Percentiles rank a stretch among this genome's conserved stretches.
phyloP scores from a whole-genome alignment of 2,888 invertebrate genomes.

The Amorpha juglandis region DNA sequence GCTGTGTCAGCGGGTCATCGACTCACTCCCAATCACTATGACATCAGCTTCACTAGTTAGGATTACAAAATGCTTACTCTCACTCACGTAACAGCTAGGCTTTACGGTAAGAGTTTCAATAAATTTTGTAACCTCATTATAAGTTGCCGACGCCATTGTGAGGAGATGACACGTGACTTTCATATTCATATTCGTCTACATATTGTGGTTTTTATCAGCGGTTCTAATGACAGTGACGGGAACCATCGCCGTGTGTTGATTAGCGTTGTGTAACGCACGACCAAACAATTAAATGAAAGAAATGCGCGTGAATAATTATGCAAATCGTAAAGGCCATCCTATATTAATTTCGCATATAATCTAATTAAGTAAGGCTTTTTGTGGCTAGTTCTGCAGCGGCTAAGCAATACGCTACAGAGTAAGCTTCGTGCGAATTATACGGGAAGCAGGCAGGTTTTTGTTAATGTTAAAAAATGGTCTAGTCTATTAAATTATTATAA shows the following conservation, averaged over 20 bases:
- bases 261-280: conserved; percentile 36
- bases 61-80: conserved; percentile 79
- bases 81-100: conserved; percentile 72
- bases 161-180: conserved; percentile 52
- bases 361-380: conserved; percentile 18
- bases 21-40: conserved; percentile 75
- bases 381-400: conserved; percentile 3
- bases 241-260: conserved; percentile 31
- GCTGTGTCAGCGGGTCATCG: conserved; percentile 79
- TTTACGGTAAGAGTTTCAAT: conserved; percentile 57
- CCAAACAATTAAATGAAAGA: conserved; percentile 19
- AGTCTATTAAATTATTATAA: no score
- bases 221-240: conserved; percentile 35
- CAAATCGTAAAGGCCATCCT: conserved; percentile 16
- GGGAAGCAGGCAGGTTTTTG: no score
- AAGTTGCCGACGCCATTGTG: conserved; percentile 47
- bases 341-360: conserved; percentile 18
- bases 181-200: conserved; percentile 44
- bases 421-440: neutral
- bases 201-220: conserved; percentile 46
- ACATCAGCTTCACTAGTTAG: conserved; percentile 73
- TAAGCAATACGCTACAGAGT: neutral
- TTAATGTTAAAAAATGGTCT: no score
- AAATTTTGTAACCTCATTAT: conserved; percentile 59
- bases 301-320: conserved; percentile 15